These are phyloP conservation scores for Ennomos erosarius DNA, from an alignment of 2,888 invertebrate genomes.

Conservation along the genomic window DNA sequence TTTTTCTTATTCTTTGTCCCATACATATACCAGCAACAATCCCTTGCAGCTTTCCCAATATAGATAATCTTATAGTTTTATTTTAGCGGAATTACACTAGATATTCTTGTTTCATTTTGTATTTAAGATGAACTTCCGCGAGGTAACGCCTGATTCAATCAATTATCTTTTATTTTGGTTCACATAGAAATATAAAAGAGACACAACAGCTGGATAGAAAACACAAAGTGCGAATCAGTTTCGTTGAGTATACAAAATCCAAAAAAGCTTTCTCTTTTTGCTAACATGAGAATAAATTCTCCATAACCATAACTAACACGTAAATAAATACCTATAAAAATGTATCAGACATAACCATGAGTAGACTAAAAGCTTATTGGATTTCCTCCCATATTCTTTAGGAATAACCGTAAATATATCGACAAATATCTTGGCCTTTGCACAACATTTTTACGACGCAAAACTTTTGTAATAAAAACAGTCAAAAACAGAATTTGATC, in stretches of 20 bases:
- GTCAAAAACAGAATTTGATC: constrained; percentile 40
- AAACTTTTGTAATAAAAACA: constrained; percentile 45
- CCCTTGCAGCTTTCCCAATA: too few relatives aligned
- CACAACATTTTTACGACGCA: constrained; percentile 43
- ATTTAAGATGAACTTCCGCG: too few relatives aligned
- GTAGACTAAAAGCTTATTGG: constrained; percentile 32
- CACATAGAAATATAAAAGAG: too few relatives aligned
- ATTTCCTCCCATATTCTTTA: constrained; percentile 18
- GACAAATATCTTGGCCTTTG: constrained; percentile 28
- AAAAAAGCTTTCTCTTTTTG: constrained; percentile 7
- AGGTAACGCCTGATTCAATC: too few relatives aligned
- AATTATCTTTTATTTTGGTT: too few relatives aligned
- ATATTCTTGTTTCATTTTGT: too few relatives aligned
- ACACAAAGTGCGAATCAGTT: too few relatives aligned
- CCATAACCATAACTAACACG: constrained; percentile 20
- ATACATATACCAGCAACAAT: too few relatives aligned
- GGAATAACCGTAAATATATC: constrained; percentile 32
- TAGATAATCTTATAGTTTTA: too few relatives aligned
- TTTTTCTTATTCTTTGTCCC: too few relatives aligned
- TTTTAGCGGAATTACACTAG: too few relatives aligned
- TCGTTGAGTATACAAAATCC: background rate
- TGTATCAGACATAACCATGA: constrained; percentile 14
- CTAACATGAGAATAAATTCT: constrained; percentile 19
- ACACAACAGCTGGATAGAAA: too few relatives aligned
- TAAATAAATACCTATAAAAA: constrained; percentile 30